phyloP scores from a whole-genome alignment of 2,797 vertebrate genomes.

The Anniella stebbinsi region DNA sequence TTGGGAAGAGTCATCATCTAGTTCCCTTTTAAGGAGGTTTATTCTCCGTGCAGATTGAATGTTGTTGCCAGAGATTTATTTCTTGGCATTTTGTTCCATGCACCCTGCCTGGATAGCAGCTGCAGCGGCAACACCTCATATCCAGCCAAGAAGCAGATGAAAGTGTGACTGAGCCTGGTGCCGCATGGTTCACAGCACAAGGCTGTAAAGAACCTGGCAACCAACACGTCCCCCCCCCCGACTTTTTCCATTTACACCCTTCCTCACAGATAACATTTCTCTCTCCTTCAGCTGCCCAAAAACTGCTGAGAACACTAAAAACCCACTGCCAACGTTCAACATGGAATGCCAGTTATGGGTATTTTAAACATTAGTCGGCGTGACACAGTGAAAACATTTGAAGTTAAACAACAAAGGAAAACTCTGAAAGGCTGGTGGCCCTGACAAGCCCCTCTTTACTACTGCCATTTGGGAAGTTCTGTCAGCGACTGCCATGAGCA shows the following conservation, averaged over 20 bases:
- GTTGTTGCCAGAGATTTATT: conserved; percentile 41
- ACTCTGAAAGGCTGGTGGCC: not conserved
- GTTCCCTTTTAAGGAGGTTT: conserved; percentile 46
- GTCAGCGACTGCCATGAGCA: not conserved
- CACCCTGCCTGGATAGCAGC: conserved; percentile 47
- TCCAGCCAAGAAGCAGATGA: conserved; percentile 37
- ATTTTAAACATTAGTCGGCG: not conserved
- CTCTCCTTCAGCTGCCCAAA: conserved; percentile 7
- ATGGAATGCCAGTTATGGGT: not conserved
- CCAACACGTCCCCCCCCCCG: not conserved
- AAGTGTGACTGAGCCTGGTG: conserved; percentile 20
- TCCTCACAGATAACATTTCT: not conserved
- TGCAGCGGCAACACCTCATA: conserved; percentile 39
- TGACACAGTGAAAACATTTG: not conserved
- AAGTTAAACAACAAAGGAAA: not conserved
- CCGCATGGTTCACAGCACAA: conserved; percentile 23
- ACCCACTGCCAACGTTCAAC: not conserved
- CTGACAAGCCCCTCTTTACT: not conserved
- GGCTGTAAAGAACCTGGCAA: conserved; percentile 23
- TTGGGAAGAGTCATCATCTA: conserved; percentile 42
- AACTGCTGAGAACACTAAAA: conserved; percentile 4
- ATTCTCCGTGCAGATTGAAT: conserved; percentile 28
- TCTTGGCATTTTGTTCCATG: conserved; percentile 29
- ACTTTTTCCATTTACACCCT: conserved; percentile 28
- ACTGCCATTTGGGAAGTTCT: not conserved